phyloP scores from a whole-genome alignment of 2,797 vertebrate species.

The Lagorchestes hirsutus region DNA sequence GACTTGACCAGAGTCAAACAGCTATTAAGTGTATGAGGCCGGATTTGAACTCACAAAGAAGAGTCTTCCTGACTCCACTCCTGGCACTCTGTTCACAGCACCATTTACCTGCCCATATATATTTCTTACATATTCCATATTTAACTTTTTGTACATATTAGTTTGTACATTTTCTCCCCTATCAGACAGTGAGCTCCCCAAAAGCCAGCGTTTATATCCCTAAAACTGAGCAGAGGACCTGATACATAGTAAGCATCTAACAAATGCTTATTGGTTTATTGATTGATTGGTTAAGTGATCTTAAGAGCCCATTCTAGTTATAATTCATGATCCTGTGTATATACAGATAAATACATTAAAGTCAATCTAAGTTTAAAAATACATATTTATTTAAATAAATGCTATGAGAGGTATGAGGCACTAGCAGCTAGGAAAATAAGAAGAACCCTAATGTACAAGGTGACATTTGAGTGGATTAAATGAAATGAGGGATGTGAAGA shows the following conservation, averaged over 20 bases:
- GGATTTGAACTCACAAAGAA: neutral
- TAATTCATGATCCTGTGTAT: neutral
- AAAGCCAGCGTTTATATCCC: neutral
- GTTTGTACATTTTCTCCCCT: neutral
- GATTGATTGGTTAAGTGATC: neutral
- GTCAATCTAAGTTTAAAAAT: neutral
- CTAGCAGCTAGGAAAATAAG: neutral
- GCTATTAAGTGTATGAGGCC: neutral
- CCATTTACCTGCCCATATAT: neutral
- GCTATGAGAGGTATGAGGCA: fast-evolving
- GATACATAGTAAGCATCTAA: neutral
- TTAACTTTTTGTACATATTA: neutral
- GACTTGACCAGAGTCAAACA: neutral
- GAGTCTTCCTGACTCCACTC: neutral
- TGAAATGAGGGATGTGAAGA: neutral
- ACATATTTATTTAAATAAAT: neutral
- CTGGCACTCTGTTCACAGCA: neutral
- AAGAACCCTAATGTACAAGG: neutral
- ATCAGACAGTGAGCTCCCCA: neutral
- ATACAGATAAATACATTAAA: neutral
- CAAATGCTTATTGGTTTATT: neutral
- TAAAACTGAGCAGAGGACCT: neutral
- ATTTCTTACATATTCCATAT: neutral
- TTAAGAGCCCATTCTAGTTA: neutral
- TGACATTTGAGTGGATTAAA: neutral